Evolutionary conservation across 2,888 invertebrate genomes (phyloP).

Genomic region (Sinelater perroti): DNA sequence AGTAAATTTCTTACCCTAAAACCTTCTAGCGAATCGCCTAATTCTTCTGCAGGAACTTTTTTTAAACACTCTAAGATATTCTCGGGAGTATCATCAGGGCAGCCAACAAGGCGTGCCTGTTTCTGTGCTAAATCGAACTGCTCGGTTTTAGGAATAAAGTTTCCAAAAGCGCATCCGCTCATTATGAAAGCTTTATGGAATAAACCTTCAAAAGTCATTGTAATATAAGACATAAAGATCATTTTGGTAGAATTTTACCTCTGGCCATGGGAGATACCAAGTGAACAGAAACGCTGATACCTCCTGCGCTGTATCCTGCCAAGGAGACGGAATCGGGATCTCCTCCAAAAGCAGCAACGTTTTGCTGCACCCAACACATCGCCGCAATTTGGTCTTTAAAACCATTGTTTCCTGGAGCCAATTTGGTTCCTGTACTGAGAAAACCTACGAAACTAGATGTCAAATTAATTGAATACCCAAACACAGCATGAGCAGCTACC

Average conservation of each 20-base stretch:
- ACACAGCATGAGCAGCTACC: too few species aligned
- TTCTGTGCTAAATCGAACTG: constrained; percentile 64
- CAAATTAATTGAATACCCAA: neutral
- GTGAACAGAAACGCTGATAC: constrained; percentile 59
- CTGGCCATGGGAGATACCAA: constrained; percentile 74
- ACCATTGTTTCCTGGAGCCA: constrained; percentile 75
- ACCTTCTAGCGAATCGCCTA: constrained; percentile 58
- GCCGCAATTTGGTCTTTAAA: constrained; percentile 76
- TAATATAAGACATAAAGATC: too few species aligned
- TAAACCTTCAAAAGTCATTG: too few species aligned
- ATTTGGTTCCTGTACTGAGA: constrained; percentile 69
- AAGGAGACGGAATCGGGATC: constrained; percentile 72
- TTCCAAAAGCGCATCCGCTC: constrained; percentile 66
- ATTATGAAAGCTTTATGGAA: constrained; percentile 72
- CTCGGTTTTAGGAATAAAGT: constrained; percentile 61
- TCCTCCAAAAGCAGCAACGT: constrained; percentile 74
- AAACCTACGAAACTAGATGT: constrained; percentile 49
- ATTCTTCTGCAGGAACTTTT: constrained; percentile 57
- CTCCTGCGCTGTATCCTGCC: constrained; percentile 66
- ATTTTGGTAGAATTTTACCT: constrained; percentile 51
- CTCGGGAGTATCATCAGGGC: constrained; percentile 60
- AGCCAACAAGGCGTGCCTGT: constrained; percentile 66
- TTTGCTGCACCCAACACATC: constrained; percentile 71
- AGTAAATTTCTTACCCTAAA: constrained; percentile 59
- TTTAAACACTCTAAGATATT: constrained; percentile 67